phyloP scores from a whole-genome alignment of 2,797 vertebrate species.

The Arremon brunneinucha region DNA sequence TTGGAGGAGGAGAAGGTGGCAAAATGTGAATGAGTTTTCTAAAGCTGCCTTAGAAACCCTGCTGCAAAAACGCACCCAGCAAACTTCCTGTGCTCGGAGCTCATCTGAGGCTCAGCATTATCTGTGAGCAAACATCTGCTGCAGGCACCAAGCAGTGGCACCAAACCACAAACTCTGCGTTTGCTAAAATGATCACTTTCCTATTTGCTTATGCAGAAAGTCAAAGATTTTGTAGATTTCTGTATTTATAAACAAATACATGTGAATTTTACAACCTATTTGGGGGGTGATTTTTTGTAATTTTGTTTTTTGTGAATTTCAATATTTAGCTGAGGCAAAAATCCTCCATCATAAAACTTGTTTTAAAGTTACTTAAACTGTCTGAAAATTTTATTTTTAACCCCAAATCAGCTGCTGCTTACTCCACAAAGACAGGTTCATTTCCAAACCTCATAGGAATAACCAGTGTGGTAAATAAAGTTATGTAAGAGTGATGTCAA shows the following conservation, averaged over 20 bases:
- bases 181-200: not conserved
- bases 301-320: not conserved
- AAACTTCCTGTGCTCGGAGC: not conserved
- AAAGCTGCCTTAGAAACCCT: not conserved
- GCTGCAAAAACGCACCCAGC: not conserved
- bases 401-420: not conserved
- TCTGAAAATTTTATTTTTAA: not conserved
- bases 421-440: rapidly evolving
- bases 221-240: not conserved
- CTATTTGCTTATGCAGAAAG: not conserved
- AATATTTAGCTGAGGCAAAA: not conserved
- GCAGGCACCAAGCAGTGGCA: not conserved
- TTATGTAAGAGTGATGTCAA: not conserved
- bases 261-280: not conserved
- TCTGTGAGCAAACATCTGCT: not conserved
- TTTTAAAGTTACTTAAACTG: not conserved
- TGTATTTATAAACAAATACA: not conserved
- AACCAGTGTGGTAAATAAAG: not conserved
- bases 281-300: not conserved
- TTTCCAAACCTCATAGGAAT: not conserved
- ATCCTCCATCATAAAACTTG: not conserved
- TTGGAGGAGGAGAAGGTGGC: not conserved
- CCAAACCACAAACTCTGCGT: not conserved
- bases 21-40: rapidly evolving
- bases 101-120: rapidly evolving